A percentile compares a stretch with the other conserved stretches of the same genome.
These are phyloP conservation scores for Apotomis capreana DNA, from an alignment of 2,888 invertebrate species.

Conservation along the genomic window DNA sequence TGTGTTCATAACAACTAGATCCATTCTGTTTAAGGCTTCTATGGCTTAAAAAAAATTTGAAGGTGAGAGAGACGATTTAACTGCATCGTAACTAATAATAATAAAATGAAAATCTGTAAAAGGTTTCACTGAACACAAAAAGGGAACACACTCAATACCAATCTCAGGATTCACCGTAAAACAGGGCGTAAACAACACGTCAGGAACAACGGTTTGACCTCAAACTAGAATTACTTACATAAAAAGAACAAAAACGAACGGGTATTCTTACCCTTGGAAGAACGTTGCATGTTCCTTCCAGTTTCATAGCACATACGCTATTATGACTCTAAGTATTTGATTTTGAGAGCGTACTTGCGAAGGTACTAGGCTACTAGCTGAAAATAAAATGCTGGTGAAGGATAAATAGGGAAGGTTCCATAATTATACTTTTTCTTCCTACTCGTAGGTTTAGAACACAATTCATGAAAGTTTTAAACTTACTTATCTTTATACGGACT, in stretches of 20 bases:
- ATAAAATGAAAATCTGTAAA: conserved; percentile 28
- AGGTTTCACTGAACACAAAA: conserved; percentile 26
- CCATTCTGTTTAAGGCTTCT: no score
- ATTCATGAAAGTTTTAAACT: no score
- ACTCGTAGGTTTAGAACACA: no score
- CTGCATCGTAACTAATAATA: conserved; percentile 18
- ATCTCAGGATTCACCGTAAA: conserved; percentile 39
- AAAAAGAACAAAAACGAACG: conserved; percentile 32
- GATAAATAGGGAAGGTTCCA: background rate
- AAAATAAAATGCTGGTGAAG: conserved; percentile 12
- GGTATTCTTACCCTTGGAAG: background rate
- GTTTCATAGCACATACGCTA: background rate
- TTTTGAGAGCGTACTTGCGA: conserved; percentile 5
- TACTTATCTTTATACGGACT: no score
- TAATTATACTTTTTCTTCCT: no score
- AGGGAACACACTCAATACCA: conserved; percentile 34
- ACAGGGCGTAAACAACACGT: conserved; percentile 37
- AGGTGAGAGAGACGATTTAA: no score
- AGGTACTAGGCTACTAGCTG: conserved; percentile 1
- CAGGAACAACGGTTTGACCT: conserved; percentile 38
- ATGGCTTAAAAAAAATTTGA: no score
- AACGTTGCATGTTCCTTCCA: background rate
- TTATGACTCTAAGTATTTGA: background rate
- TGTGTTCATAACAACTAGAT: no score
- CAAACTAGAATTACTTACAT: conserved; percentile 42